Base-by-base conservation (phyloP, 1,140 invertebrate genomes). In the Drosophila oshimai region DNA sequence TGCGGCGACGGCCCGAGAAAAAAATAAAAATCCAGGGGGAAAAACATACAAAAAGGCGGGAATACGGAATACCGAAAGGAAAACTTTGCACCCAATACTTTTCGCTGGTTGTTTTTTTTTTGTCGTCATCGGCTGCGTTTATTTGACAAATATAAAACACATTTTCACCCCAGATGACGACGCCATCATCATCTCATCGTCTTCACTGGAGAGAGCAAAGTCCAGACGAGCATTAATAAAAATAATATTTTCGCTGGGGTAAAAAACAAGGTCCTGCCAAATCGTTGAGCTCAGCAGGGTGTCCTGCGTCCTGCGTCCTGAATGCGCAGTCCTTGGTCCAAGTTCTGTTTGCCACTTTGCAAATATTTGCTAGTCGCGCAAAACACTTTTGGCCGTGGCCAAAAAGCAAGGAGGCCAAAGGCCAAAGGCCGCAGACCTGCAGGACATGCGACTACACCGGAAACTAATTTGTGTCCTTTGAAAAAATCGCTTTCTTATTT, bases 61-160 rank as follows among this genome's bases (percentile, higher is more conserved):
- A 50, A 33, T 33, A 10, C 24, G 39, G 18, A 46, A 58, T 46
- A 71, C 17, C 45, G 34, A 54, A 31, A 47, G 31, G 37, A 36
- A 51, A 58, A 45, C 44, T 67, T 42, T 68, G 36, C 42, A 39
- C 47, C 62, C 50, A 71, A 74, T 83, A 74, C 73, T 58, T 46
- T 70, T 58, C 18, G 67, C 34, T 54, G 20, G 24, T 28, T 29
- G 10, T 9, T 49, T 51, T 58, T 17, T 51, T 22, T 20, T 26
- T 10, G 9, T 28, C 31, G 22, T 10, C 36, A 54, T 61, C 51
- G 72, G 70, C 60, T 73, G 77, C 77, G 77, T 81, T 81, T 81
- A 83, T 81, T 81, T 81, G 77, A 83, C 77, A 81, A 81, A 81
- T 81, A 81, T 81, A 81, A 81, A 81, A 81, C 77, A 83, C 77